Evolutionary conservation across 1,140 invertebrate species (phyloP), one percentile per base, ranked within the genome.

Genomic region (Scaptomyza montana): DNA sequence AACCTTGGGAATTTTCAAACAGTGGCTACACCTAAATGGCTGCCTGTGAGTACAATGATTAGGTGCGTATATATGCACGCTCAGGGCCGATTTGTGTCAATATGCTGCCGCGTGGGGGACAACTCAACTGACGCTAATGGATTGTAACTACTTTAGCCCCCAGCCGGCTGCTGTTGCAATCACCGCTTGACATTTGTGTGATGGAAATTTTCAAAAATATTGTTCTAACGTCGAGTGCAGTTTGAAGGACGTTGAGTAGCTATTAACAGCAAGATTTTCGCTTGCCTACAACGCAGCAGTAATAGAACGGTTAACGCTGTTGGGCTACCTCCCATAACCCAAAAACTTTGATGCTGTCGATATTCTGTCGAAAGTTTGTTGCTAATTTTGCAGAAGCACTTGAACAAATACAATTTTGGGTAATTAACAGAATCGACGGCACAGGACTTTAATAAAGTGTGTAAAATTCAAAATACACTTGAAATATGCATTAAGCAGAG

Each of bases 311-410:
- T 78, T 81, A 86, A 65, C 65, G 64, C 82, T 49, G 50, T 74
- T 80, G 61, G 71, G 74, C 65, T 66, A 53, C 64, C 50, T 61
- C 56, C 19, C 57, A 25, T 25, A 4, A 43, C 3, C 10, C 25
- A 49, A 21, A 51, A 54, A 71, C 28, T 57, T 89, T 86, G 49
- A 55, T 60, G 64, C 69, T 73, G 71, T 82, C 82, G 78, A 86
- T 89, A 87, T 86, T 47, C 87, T 86, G 7, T 81, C 5, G 65
- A 86, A 86, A 86, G 87, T 78, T 86, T 86, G 68, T 71, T 74
- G 60, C 61, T 73, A 84, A 89, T 84, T 89, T 80, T 28, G 66
- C 50, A 64, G 46, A 80, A 89, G 84, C 64, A 70, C 79, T 84
- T 77, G 57, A 57, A 47, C n/a, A 89, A 89, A 69, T 80, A 46